phyloP scores from a whole-genome alignment of 1,140 invertebrate species.

The Aradophagus sp. region DNA sequence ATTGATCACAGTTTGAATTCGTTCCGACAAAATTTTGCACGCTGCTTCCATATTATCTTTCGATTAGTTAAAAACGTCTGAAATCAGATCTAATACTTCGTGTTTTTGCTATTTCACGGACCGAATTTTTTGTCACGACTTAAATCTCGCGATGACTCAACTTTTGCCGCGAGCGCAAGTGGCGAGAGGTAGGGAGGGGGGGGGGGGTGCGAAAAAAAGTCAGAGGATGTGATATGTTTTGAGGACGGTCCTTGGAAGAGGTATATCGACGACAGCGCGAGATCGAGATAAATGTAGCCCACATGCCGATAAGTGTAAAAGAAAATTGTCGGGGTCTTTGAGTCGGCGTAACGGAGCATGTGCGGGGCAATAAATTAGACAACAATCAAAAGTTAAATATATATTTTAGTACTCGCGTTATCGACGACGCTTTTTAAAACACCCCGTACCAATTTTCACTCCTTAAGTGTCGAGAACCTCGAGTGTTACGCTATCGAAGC shows the following conservation, averaged over 20 bases:
- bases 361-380: conserved; percentile 56
- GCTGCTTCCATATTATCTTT: too few species aligned
- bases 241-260: conserved; percentile 31
- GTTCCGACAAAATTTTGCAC: too few species aligned
- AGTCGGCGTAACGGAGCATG: conserved; percentile 31
- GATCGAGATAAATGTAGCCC: conserved; percentile 51
- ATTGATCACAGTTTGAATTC: too few species aligned
- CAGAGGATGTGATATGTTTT: conserved; percentile 37
- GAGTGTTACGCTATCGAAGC: conserved; percentile 33
- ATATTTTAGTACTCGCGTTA: conserved; percentile 40
- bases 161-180: conserved; percentile 13
- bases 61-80: too few species aligned
- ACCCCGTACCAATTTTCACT: conserved; percentile 32
- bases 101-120: neutral
- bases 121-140: conserved; percentile 4
- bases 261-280: conserved; percentile 46
- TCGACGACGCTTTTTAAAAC: conserved; percentile 25
- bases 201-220: too few species aligned
- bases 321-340: conserved; percentile 50
- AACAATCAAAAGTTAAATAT: conserved; percentile 53
- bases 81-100: too few species aligned
- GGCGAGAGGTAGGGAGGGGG: too few species aligned
- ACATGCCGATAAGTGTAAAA: conserved; percentile 49
- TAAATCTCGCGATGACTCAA: conserved; percentile 18
- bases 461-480: conserved; percentile 36